phyloP scores from a whole-genome alignment of 2,888 invertebrate species.

The Patella pellucida region DNA sequence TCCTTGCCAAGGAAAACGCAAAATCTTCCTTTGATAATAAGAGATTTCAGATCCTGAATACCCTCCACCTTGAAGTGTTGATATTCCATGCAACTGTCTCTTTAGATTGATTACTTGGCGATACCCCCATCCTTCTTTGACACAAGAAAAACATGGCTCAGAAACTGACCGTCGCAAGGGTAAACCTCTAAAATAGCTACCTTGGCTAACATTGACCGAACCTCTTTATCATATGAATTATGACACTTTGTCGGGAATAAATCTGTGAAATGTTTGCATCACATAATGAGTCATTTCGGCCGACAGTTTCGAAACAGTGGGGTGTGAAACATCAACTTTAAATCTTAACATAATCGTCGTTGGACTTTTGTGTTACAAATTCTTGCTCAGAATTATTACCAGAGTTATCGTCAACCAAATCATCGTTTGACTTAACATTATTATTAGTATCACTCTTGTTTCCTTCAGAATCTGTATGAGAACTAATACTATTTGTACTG shows the following conservation, averaged over 20 bases:
- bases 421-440: no score
- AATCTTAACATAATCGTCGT: no score
- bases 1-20: slow-evolving; percentile 22
- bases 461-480: no score
- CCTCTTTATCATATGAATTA: background rate
- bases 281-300: no score
- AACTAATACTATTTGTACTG: no score
- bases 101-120: slow-evolving; percentile 26
- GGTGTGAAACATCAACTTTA: no score
- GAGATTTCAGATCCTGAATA: slow-evolving; percentile 12
- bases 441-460: no score
- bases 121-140: slow-evolving; percentile 20
- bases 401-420: no score
- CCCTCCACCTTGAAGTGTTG: slow-evolving; percentile 27
- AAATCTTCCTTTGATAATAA: slow-evolving; percentile 16
- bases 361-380: no score
- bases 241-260: background rate
- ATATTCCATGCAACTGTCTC: slow-evolving; percentile 17
- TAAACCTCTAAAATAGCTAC: background rate
- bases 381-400: no score
- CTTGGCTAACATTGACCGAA: background rate
- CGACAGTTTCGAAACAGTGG: no score
- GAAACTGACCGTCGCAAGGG: background rate
- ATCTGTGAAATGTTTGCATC: no score
- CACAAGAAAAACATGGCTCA: slow-evolving; percentile 8